Conservation (phyloP, 2,113 vertebrate species). For the Mellivora capensis region DNA sequence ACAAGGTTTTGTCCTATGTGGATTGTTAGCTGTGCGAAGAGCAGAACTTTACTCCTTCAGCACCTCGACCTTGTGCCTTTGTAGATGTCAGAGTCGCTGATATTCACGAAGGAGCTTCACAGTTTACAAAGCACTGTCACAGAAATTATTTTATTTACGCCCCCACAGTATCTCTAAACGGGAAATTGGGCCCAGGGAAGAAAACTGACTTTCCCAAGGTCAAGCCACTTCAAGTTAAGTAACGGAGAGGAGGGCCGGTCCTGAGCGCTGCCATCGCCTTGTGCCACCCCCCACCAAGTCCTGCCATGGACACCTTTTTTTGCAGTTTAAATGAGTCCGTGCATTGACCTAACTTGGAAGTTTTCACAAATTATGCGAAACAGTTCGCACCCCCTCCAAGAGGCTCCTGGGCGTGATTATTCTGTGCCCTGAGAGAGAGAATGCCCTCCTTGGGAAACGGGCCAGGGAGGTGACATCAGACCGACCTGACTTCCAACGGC, state of each 20-base stretch:
- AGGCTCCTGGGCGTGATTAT: neutral
- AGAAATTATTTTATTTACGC: neutral
- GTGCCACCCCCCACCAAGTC: neutral
- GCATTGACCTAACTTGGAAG: neutral
- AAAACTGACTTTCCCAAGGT: neutral
- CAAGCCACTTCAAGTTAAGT: neutral
- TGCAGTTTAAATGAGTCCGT: neutral
- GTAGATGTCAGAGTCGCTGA: neutral
- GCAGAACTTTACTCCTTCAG: neutral
- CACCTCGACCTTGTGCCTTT: neutral
- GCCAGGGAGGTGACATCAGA: neutral
- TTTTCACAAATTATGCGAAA: neutral
- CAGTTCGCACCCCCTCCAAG: neutral
- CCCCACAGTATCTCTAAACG: neutral
- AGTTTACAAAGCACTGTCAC: neutral
- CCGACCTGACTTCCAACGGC: fast-evolving
- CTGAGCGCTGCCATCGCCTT: too few relatives aligned
- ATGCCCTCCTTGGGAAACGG: neutral
- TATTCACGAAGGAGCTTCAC: neutral
- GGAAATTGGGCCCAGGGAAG: neutral
- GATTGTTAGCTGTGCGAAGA: neutral
- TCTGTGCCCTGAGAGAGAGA: neutral
- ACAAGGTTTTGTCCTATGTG: neutral
- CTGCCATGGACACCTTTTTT: neutral
- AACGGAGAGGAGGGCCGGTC: too few relatives aligned